Evolutionary conservation across 2,888 invertebrate species (phyloP).

Genomic region (Brachyopa scutellaris): DNA sequence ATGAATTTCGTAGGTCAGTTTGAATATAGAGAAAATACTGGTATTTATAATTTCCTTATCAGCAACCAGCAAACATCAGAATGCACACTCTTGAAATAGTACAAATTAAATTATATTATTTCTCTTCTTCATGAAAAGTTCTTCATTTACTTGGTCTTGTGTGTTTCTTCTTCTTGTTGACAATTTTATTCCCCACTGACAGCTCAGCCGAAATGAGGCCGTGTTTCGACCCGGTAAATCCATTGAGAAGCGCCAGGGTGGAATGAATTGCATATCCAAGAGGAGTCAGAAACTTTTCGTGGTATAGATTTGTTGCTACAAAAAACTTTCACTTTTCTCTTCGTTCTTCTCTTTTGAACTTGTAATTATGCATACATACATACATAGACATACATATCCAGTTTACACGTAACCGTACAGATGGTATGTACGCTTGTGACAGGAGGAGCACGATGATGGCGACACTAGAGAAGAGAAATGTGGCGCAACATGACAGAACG

Average conservation of each 20-base stretch:
- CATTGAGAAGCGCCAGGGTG: conserved; percentile 2
- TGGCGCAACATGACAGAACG: conserved; percentile 13
- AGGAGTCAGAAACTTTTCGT: conserved; percentile 13
- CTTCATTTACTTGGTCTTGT: background rate
- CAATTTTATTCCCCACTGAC: conserved; percentile 12
- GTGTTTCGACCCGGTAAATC: background rate
- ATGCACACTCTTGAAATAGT: conserved; percentile 10
- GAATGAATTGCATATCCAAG: conserved; percentile 2
- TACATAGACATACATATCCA: no score
- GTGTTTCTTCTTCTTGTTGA: background rate
- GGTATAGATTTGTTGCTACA: conserved; percentile 11
- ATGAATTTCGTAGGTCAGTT: no score
- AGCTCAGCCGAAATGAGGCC: conserved; percentile 16
- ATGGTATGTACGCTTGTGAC: background rate
- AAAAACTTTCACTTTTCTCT: conserved; percentile 12
- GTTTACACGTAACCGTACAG: no score
- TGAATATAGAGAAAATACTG: no score
- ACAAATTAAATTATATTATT: conserved; percentile 23
- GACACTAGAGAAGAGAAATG: background rate
- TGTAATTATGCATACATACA: conserved; percentile 20
- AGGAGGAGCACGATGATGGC: background rate
- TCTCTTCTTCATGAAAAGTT: conserved; percentile 1
- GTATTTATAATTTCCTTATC: conserved; percentile 8
- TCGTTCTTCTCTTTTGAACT: no score
- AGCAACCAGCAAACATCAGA: background rate